Base-by-base conservation (phyloP, 37 sponge, comb jelly and placozoan species). In the Bolinopsis microptera region DNA sequence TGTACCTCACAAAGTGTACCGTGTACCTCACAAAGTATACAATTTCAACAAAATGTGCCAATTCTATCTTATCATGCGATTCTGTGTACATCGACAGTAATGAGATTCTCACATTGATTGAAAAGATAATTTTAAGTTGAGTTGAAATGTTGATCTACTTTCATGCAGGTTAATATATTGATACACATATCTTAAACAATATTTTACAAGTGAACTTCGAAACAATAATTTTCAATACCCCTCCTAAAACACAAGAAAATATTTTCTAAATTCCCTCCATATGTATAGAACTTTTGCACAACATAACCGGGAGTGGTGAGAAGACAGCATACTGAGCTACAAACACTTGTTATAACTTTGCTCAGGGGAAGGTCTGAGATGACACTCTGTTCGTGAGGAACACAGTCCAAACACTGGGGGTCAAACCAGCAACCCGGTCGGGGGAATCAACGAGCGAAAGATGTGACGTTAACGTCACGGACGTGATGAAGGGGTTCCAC, bases 341-440 rank as follows among this genome's bases (percentile, higher is more conserved):
- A 34, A 2, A 30, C 82, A 80, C 35, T 34, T 34, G 82, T 13
- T 34, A 80, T 80, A 35, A 2, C 8, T 26, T 33, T 34, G 82
- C 82, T 80, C 82, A 80, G 82, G 82, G 82, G 82, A 80, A 80
- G 82, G 82, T 80, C 82, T 80, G 82, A 80, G 82, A 30, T 80
- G 35, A 30, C 82, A 30, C 2, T 28, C 35, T 8, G 82, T 34
- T 37, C 82, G 82, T 30, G 82, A 80, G 82, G 82, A 37, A 34
- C 82, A 80, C 37, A 30, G 37, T 30, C 3, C 8, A 80, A 80
- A 16, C 30, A 30, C 37, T 34, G 37, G 82, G 82, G 82, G 30
- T 80, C 82, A 80, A 30, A 80, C 82, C 82, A 80, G 82, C 16
- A 35, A 80, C 24, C 38, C 2, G 35, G 35, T 9, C 37, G 22